Evolutionary conservation across 2,888 invertebrate genomes (phyloP), one percentile per base, ranked within the genome.

Genomic region (Didymodactylos carnosus): DNA sequence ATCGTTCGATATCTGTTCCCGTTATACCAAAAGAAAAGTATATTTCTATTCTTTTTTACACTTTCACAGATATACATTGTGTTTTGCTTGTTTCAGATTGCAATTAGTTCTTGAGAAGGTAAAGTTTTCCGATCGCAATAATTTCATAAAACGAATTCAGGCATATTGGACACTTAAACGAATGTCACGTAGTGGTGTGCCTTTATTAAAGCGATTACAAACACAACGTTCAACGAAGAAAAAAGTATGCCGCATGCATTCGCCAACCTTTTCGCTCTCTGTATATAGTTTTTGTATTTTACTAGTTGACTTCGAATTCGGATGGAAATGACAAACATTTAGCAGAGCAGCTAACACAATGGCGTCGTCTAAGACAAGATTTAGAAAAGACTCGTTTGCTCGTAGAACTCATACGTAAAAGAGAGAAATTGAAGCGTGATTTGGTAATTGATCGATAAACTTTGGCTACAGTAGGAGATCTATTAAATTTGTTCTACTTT

Each of bases 151-250:
- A 80, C 87, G 92, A 5, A 85, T 98, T 19, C 88, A 95, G 73
- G 91, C 93, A 0, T 98, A 95, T 81, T 98, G 98, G 98, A 95
- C 93, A 6, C 85, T 97, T 62, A 98, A 98, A 83, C 85, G 98
- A 2, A 92, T 94, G 81, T 90, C 90, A 76, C 85, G 97, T 71
- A 94, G 95, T 80, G 98, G 98, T 0, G 95, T 95, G 13, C 97
- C 98, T 0, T 85, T 98, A 75, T 83, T 98, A 75, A 84, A 95
- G 25, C 51, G 74, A 8, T 39, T 74, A 27, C 74, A 74, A 53
- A 74, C 71, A 71, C 62, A 62, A 62, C 35, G 62, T 35, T 62
- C 62, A 62, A 62, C 62, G 11, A 62, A 62, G n/a, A 62, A 62
- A 62, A 62, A 62, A 62, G 62, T 62, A 35, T 35, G 19, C 5